Evolutionary conservation across 2,113 vertebrate species (phyloP).

Genomic region (Phoenicopterus ruber): DNA sequence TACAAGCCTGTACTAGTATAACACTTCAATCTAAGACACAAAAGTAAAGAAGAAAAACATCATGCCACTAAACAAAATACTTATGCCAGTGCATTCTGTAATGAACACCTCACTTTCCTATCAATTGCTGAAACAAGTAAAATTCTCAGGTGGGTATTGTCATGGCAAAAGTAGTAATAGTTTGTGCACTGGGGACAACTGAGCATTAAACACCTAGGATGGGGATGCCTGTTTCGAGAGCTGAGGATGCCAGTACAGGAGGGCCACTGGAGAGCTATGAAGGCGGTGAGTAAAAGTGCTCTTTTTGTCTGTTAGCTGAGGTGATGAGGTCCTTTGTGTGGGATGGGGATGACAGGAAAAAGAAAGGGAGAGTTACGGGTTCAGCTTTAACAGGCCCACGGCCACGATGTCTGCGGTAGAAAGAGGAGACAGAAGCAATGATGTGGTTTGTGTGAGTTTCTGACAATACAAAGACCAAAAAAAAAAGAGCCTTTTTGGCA

Average conservation of each 20-base stretch:
- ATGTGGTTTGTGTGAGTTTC: not conserved
- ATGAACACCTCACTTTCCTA: not conserved
- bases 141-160: not conserved
- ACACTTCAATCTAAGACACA: not conserved
- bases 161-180: not conserved
- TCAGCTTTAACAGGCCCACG: not conserved
- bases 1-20: not conserved
- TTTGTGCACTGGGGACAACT: not conserved
- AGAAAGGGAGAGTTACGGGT: not conserved
- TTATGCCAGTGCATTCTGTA: not conserved
- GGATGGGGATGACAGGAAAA: not conserved
- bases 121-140: not conserved
- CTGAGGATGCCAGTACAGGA: not conserved
- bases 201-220: not conserved
- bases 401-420: not conserved
- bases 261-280: not conserved
- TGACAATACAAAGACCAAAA: not conserved
- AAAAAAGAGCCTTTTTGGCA: not conserved
- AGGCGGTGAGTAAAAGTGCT: fast-evolving
- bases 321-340: not conserved
- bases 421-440: not conserved
- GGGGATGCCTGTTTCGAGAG: not conserved
- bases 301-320: not conserved
- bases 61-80: not conserved
- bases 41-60: not conserved